phyloP scores from a whole-genome alignment of 2,797 vertebrate species.

The Eleutherodactylus coqui region DNA sequence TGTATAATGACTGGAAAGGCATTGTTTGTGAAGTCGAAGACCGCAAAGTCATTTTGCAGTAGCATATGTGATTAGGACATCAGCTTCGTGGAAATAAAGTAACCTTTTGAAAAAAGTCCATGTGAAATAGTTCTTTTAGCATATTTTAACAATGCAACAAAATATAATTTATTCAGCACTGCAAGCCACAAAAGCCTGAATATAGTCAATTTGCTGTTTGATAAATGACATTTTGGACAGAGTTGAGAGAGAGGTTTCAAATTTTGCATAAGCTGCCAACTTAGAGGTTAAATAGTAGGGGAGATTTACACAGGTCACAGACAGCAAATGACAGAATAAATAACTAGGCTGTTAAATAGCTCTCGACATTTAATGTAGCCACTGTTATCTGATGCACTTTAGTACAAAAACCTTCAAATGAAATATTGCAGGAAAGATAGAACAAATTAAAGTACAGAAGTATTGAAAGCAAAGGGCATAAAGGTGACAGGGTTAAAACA shows the following conservation, averaged over 20 bases:
- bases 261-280: conserved; percentile 61
- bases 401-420: conserved; percentile 54
- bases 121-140: conserved; percentile 24
- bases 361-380: conserved; percentile 60
- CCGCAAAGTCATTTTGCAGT: background rate
- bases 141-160: conserved; percentile 51
- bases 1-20: conserved; percentile 6
- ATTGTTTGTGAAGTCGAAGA: background rate
- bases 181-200: conserved; percentile 45
- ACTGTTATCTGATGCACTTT: conserved; percentile 57
- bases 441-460: conserved; percentile 50
- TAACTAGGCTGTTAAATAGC: conserved; percentile 61
- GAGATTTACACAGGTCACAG: conserved; percentile 62
- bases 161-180: conserved; percentile 49
- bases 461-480: conserved; percentile 33
- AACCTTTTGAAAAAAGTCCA: conserved; percentile 33
- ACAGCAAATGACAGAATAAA: conserved; percentile 61
- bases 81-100: conserved; percentile 31
- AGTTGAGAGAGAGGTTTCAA: conserved; percentile 56
- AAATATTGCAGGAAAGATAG: conserved; percentile 47
- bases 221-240: conserved; percentile 61
- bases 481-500: conserved; percentile 38
- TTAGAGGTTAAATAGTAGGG: conserved; percentile 57
- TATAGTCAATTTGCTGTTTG: conserved; percentile 57
- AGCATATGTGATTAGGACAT: conserved; percentile 9